Base-by-base conservation (phyloP, 2,888 invertebrate genomes). In the Temnothorax ravouxi region DNA sequence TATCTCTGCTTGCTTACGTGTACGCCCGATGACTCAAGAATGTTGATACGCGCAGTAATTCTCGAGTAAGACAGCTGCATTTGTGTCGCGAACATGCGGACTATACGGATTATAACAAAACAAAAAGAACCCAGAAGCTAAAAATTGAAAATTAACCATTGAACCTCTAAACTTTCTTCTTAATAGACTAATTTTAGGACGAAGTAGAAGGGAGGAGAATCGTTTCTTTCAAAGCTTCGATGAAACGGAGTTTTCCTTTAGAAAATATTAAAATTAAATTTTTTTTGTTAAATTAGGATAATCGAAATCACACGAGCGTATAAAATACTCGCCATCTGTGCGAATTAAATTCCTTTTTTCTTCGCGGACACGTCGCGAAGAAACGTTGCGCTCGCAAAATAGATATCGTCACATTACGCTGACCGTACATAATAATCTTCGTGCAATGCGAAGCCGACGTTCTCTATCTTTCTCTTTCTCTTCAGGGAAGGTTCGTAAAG, bases 1-100 rank as follows among this genome's bases (percentile, higher is more conserved):
- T 87, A 87, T 89, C 89, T 88, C 54, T 18, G 44, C 21, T 69
- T 62, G 52, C 79, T 34, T 52, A 59, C 69, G 64, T 52, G 66
- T 25, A 74, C 59, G 18, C 50, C 56, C 47, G 38, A 80, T 80
- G 38, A 67, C 34, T 80, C 71, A 80, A 56, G 80, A 71, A 69
- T 61, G 61, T 61, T 59, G 56, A 80, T 69, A 56, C 18, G 44
- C 38, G 59, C 13, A n/a, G 13, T 66, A 67, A 67, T 56, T 77
- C 56, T 56, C 56, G 29, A 56, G 15, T 21, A 44, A n/a, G 21
- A 44, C 29, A 29, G 29, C 29, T 44, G 66, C 54, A n/a, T 56
- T 44, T 44, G 11, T 15, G 13, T n/a, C 44, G 8, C 1, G 2
- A 15, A n/a, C 9, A 62, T 15, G 13, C 15, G n/a, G 2, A 38